A percentile compares a stretch with the other conserved stretches of the same genome.
These are phyloP conservation scores for Tapera naevia DNA, from an alignment of 2,797 vertebrate genomes.

Conservation along the genomic window DNA sequence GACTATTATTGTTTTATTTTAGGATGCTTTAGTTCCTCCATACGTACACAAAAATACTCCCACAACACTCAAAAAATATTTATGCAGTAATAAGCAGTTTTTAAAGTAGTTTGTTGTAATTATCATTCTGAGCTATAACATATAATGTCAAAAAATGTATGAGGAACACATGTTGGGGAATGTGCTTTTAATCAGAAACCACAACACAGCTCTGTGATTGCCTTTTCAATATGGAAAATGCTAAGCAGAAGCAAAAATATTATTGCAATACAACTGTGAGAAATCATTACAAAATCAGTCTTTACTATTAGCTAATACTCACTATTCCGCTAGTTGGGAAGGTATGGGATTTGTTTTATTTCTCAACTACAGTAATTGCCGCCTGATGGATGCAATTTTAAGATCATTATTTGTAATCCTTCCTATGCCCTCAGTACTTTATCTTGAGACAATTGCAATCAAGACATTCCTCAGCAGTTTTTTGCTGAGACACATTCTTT, in stretches of 20 bases:
- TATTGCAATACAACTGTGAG: neutral
- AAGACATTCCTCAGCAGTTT: constrained; percentile 36
- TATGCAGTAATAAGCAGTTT: neutral
- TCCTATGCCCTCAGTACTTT: neutral
- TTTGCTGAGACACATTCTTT: constrained; percentile 29
- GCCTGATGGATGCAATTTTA: constrained; percentile 45
- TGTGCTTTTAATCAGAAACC: neutral
- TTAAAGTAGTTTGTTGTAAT: neutral
- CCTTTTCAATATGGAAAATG: neutral
- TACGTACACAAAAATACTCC: neutral
- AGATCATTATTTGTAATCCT: constrained; percentile 38
- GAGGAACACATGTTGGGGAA: neutral
- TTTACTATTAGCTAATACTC: constrained; percentile 10
- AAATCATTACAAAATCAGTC: neutral
- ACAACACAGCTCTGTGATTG: neutral
- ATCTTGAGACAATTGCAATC: constrained; percentile 39
- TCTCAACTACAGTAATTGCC: constrained; percentile 31
- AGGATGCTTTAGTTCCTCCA: neutral
- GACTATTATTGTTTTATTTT: neutral
- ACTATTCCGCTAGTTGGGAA: neutral
- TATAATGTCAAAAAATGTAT: neutral
- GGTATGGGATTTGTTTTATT: neutral
- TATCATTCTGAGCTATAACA: neutral
- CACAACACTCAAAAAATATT: neutral
- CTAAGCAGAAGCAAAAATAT: constrained; percentile 23